Base-by-base conservation (phyloP, 2,888 invertebrate genomes). In the Pheosia tremula region DNA sequence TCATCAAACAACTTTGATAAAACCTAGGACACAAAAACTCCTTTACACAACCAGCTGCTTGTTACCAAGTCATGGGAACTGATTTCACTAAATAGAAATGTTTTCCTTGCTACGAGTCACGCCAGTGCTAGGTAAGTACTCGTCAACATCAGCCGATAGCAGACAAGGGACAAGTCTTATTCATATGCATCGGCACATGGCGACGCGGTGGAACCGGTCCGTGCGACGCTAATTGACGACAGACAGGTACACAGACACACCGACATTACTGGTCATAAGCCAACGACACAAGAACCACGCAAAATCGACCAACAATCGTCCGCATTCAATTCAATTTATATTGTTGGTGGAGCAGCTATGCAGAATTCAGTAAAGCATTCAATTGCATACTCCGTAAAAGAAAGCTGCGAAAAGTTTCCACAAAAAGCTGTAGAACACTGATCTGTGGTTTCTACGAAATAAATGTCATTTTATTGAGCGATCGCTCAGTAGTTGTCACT, bases 381-480 rank as follows among this genome's bases (percentile, higher is more conserved):
- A 81, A 85, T 80, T 77, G 74, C 71, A 77, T 82, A 71, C 69
- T 70, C 74, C 67, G 80, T 77, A 83, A 75, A 86, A 83, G 86
- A 87, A 88, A 90, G 84, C 79, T 62, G 60, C 69, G 66, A 74
- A 78, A 83, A 85, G 75, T 75, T 74, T 65, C 70, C 77, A 82
- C 71, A 85, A 87, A 86, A 84, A 84, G 83, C 65, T 80, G 83
- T 60, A 74, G 85, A 78, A 91, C 85, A 90, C 85, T 91, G 90
- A 87, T 89, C 91, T 88, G 90, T 90, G 85, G 83, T 82, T 72
- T 76, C 76, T 78, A 83, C 69, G 84, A 77, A 87, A 91, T 92
- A 92, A 91, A 92, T 90, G 78, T 84, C 84, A 91, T 89, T 91
- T 91, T 91, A 88, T 88, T 90, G 88, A 89, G 86, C 87, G 88